Conservation (phyloP, 2,888 invertebrate genomes). For the Parnassius mnemosyne region DNA sequence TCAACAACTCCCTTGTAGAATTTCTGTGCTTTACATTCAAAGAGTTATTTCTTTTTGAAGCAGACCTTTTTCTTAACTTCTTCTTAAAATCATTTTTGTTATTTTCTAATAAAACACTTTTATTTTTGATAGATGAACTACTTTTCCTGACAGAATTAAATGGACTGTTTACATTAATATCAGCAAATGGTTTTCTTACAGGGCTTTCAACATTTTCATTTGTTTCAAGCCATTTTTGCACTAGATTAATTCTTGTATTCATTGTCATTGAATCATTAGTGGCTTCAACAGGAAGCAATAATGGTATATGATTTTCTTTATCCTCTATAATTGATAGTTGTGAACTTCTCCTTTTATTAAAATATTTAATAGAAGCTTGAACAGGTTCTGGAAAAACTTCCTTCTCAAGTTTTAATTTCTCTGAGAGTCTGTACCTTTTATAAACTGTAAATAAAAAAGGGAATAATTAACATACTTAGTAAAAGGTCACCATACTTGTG, state of each 20-base stretch:
- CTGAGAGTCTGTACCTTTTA: constrained; percentile 52
- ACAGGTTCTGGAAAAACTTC: constrained; percentile 69
- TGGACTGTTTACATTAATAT: constrained; percentile 54
- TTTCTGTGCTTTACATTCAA: constrained; percentile 3
- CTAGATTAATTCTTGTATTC: constrained; percentile 52
- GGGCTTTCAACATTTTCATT: constrained; percentile 38
- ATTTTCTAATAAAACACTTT: background rate
- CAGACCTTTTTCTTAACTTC: background rate
- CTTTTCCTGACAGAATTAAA: constrained; percentile 8
- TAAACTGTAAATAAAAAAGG: constrained; percentile 49
- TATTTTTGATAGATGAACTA: background rate
- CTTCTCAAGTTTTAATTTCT: constrained; percentile 61
- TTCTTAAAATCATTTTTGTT: constrained; percentile 16
- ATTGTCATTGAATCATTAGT: constrained; percentile 44
- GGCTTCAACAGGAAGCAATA: constrained; percentile 52
- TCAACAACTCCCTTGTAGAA: constrained; percentile 1
- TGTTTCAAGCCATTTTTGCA: constrained; percentile 61
- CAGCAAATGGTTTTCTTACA: constrained; percentile 55
- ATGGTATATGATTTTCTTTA: constrained; percentile 49
- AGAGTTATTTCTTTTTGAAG: constrained; percentile 19
- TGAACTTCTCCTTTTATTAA: constrained; percentile 61
- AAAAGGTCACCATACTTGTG: too few species aligned
- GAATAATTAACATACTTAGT: too few species aligned
- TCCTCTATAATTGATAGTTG: constrained; percentile 31
- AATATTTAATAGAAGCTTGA: constrained; percentile 65